These are phyloP conservation scores for Apodemus agrarius DNA, from an alignment of 2,797 vertebrate species.

Conservation along the genomic window DNA sequence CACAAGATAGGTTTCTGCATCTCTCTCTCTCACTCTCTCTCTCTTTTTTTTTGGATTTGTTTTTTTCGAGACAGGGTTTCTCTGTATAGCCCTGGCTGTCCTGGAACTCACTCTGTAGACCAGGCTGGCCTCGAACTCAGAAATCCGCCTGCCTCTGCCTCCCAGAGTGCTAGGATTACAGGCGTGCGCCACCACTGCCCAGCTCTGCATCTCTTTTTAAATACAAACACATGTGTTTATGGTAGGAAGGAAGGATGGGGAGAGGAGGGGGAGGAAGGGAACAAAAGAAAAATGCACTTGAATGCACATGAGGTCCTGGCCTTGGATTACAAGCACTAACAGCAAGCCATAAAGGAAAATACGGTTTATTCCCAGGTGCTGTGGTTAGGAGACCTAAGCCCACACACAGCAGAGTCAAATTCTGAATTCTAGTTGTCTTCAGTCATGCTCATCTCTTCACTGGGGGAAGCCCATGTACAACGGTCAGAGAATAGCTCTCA, in stretches of 20 bases:
- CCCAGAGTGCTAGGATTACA: too few species aligned
- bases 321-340: neutral
- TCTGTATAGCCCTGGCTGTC: too few species aligned
- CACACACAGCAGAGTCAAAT: neutral
- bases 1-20: neutral
- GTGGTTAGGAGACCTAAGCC: neutral
- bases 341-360: neutral
- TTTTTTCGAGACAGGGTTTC: too few species aligned
- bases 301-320: neutral
- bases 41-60: too few species aligned
- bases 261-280: neutral
- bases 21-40: too few species aligned
- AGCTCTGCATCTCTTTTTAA: neutral
- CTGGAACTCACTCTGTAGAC: too few species aligned
- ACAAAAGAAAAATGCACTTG: neutral
- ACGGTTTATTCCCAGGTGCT: neutral
- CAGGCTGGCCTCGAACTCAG: too few species aligned
- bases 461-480: neutral
- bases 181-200: too few species aligned
- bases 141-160: too few species aligned
- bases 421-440: neutral
- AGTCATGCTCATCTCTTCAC: neutral
- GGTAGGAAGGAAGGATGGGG: too few species aligned
- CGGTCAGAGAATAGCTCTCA: neutral
- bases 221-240: neutral